Percentiles rank a stretch among this genome's conserved stretches.
Evolutionary conservation across 2,888 invertebrate genomes (phyloP).

Genomic region (Hermaeophaga mercurialis): DNA sequence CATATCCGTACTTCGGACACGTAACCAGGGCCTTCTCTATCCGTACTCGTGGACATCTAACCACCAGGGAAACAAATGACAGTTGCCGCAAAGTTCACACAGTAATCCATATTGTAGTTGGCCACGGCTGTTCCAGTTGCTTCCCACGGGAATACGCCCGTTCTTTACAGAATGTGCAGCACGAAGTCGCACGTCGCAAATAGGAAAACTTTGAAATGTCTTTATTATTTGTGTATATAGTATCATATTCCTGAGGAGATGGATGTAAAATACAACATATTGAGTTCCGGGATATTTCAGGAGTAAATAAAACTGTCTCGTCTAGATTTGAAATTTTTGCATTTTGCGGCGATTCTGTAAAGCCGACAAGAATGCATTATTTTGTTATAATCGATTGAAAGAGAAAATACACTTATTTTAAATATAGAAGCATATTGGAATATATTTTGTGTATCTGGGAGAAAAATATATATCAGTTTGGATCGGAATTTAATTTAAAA

Average conservation of each 20-base stretch:
- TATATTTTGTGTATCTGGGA: too few species aligned
- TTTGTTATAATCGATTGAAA: too few species aligned
- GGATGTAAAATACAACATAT: background rate
- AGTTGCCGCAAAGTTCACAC: slow-evolving; percentile 31
- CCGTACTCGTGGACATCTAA: slow-evolving; percentile 15
- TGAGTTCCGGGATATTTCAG: background rate
- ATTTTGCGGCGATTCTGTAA: too few species aligned
- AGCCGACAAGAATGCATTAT: too few species aligned
- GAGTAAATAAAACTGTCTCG: slow-evolving; percentile 1
- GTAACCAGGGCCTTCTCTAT: slow-evolving; percentile 8
- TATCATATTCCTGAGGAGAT: slow-evolving; percentile 11
- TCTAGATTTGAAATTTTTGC: too few species aligned
- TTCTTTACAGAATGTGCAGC: slow-evolving; percentile 2
- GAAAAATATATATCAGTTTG: too few species aligned
- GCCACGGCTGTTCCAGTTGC: slow-evolving; percentile 14
- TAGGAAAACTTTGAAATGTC: slow-evolving; percentile 24
- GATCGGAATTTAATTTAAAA: too few species aligned
- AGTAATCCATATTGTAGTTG: slow-evolving; percentile 33
- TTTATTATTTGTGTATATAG: slow-evolving; percentile 20
- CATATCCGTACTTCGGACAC: background rate
- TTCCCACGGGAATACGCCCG: slow-evolving; percentile 23
- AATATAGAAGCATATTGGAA: too few species aligned
- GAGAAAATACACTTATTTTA: too few species aligned
- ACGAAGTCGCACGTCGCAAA: slow-evolving; percentile 5
- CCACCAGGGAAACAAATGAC: slow-evolving; percentile 29